These are phyloP conservation scores for Diabrotica virgifera DNA, from an alignment of 1,140 invertebrate species.

Conservation along the genomic window DNA sequence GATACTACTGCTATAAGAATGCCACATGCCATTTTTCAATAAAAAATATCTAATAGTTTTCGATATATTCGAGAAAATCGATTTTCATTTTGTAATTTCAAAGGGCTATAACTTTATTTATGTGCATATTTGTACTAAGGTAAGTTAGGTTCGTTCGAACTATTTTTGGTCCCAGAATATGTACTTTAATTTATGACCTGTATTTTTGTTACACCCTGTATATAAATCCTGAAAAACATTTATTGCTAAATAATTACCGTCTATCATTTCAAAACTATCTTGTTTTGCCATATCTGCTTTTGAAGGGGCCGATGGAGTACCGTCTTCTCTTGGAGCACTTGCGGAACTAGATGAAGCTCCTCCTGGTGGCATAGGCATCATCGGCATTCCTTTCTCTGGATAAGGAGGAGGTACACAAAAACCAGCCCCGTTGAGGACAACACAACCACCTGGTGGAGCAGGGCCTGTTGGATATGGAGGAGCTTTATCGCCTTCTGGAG, in stretches of 20 bases:
- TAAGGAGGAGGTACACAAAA: no score
- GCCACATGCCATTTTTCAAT: no score
- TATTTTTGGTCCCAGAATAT: no score
- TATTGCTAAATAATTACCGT: background rate
- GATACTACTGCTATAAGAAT: no score
- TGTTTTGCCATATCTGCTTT: background rate
- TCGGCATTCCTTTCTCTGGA: background rate
- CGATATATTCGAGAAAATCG: no score
- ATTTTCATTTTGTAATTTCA: no score
- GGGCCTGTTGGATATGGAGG: background rate
- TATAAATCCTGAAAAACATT: background rate
- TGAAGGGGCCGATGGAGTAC: background rate
- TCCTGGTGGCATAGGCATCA: background rate
- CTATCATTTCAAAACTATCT: background rate
- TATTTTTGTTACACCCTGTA: no score
- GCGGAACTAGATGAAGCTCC: slow-evolving; percentile 33
- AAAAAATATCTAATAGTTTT: no score
- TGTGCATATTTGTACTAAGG: no score
- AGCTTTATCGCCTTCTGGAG: background rate
- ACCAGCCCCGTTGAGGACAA: background rate
- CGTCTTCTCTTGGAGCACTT: background rate
- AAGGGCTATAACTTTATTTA: no score
- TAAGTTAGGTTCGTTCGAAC: no score
- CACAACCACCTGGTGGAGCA: background rate
- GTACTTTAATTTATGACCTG: no score